Evolutionary conservation across 2,888 invertebrate genomes (phyloP).

Genomic region (Brachynemurus nebulosus): DNA sequence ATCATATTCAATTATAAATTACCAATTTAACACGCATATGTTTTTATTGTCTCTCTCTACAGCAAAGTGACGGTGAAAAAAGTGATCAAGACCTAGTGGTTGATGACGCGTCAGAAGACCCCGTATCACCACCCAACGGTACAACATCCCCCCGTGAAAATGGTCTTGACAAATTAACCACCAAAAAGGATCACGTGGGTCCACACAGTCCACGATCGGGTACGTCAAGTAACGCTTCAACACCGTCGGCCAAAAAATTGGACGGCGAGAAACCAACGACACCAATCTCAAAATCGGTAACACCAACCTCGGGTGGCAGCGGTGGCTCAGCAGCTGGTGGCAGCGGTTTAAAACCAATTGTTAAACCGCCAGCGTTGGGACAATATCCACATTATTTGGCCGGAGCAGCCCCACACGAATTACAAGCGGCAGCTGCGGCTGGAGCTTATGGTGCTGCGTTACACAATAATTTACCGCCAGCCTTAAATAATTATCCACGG

Average conservation of each 20-base stretch:
- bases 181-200: conserved; percentile 59
- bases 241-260: conserved; percentile 74
- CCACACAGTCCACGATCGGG: conserved; percentile 67
- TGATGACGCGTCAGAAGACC: conserved; percentile 87
- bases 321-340: conserved; percentile 37
- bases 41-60: conserved; percentile 18
- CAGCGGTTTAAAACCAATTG: conserved; percentile 39
- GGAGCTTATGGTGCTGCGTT: conserved; percentile 42
- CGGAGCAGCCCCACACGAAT: conserved; percentile 43
- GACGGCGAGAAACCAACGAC: conserved; percentile 79
- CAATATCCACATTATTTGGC: conserved; percentile 50
- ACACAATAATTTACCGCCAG: conserved; percentile 48
- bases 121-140: conserved; percentile 71
- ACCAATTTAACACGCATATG: no score
- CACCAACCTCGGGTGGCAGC: conserved; percentile 55
- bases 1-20: no score
- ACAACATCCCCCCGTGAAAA: conserved; percentile 84
- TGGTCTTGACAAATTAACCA: conserved; percentile 64
- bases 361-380: conserved; percentile 35
- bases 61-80: conserved; percentile 73
- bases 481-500: conserved; percentile 49
- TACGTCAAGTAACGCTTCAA: conserved; percentile 81
- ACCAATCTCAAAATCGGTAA: conserved; percentile 80
- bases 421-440: conserved; percentile 38
- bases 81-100: conserved; percentile 89